Evolutionary conservation across 2,113 vertebrate species (phyloP).

Genomic region (Phalacrocorax carbo): DNA sequence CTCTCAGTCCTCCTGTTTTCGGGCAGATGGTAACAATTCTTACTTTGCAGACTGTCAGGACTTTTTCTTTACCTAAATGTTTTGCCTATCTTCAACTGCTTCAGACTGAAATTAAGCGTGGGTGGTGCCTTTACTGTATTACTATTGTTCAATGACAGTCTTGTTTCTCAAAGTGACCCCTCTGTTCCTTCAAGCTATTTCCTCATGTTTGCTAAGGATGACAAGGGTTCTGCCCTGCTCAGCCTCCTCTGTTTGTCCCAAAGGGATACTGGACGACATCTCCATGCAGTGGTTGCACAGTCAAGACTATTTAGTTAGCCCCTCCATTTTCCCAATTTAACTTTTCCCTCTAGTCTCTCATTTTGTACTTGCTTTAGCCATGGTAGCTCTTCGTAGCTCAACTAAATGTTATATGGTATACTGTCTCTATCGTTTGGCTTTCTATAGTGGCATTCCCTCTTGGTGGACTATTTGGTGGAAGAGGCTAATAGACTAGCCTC

Average conservation of each 20-base stretch:
- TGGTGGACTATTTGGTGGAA: slow-evolving; percentile 18
- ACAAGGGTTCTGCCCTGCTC: slow-evolving; percentile 34
- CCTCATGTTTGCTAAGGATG: slow-evolving; percentile 65
- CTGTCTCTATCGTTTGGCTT: slow-evolving; percentile 41
- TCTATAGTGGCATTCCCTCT: slow-evolving; percentile 15
- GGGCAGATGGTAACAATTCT: slow-evolving; percentile 41
- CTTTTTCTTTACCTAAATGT: slow-evolving; percentile 63
- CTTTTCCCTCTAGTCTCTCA: background rate
- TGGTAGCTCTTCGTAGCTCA: slow-evolving; percentile 45
- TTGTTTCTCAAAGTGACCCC: slow-evolving; percentile 73
- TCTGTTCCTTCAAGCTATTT: slow-evolving; percentile 65
- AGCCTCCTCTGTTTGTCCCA: slow-evolving; percentile 42
- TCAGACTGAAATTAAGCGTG: slow-evolving; percentile 78
- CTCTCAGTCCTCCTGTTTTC: slow-evolving; percentile 52
- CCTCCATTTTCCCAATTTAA: background rate
- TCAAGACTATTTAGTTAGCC: slow-evolving; percentile 37
- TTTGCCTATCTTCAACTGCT: slow-evolving; percentile 75
- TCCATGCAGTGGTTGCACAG: slow-evolving; percentile 56
- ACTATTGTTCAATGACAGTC: slow-evolving; percentile 78
- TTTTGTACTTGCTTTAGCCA: slow-evolving; percentile 62
- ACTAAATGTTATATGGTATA: slow-evolving; percentile 62
- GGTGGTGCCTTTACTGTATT: slow-evolving; percentile 84
- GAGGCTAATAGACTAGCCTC: background rate
- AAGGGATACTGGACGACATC: slow-evolving; percentile 4
- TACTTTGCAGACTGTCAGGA: slow-evolving; percentile 52